Conservation (phyloP, 2,113 vertebrate genomes). For the Gopherus evgoodei region DNA sequence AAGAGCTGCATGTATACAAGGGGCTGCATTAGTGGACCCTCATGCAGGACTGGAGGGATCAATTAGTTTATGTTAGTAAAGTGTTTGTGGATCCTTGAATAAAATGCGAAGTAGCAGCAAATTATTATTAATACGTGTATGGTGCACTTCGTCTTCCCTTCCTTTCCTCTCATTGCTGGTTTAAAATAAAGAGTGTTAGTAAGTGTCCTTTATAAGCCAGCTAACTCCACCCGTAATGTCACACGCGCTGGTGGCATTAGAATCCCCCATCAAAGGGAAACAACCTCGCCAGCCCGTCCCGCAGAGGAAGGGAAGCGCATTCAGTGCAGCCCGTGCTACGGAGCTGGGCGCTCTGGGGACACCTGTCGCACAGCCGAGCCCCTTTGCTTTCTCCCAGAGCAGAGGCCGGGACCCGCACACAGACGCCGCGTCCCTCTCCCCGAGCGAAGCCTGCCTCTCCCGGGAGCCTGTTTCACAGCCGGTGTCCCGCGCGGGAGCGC, state of each 20-base stretch:
- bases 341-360: not conserved
- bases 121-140: accelerated
- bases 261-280: not conserved
- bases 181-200: not conserved
- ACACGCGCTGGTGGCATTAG: accelerated
- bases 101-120: accelerated
- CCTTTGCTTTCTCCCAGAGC: not conserved
- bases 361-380: not conserved
- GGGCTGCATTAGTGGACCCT: too few relatives aligned
- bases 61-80: not conserved
- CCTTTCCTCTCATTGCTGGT: not conserved
- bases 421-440: too few relatives aligned
- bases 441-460: too few relatives aligned
- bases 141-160: not conserved
- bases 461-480: too few relatives aligned
- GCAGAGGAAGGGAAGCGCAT: not conserved
- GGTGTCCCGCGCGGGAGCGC: not conserved
- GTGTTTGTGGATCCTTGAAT: not conserved
- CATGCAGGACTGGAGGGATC: too few relatives aligned
- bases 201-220: not conserved
- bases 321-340: too few relatives aligned
- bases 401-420: not conserved
- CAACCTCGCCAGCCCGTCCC: not conserved
- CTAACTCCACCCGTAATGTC: accelerated
- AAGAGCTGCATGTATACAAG: too few relatives aligned